Percentiles rank a stretch among this genome's conserved stretches.
Conservation (phyloP, 2,797 vertebrate species). For the Sus cebifrons region DNA sequence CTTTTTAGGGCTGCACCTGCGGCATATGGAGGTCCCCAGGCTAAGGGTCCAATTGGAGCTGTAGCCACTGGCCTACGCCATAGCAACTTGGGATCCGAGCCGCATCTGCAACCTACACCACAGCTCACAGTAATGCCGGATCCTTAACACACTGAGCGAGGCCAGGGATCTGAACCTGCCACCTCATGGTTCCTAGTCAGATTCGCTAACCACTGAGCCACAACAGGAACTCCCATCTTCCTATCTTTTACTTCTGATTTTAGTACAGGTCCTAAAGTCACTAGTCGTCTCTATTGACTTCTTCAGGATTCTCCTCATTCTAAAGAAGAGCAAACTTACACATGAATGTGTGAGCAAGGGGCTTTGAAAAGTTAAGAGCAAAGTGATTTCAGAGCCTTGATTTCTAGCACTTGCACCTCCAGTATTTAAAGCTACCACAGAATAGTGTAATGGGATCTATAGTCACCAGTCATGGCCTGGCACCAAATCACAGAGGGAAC, state of each 20-base stretch:
- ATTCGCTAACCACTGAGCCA: too few relatives aligned
- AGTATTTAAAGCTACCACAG: neutral
- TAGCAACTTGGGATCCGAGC: too few relatives aligned
- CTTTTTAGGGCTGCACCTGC: too few relatives aligned
- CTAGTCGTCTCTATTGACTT: neutral
- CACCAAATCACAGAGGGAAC: neutral
- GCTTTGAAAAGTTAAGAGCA: neutral
- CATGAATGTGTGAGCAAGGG: neutral
- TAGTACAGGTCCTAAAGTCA: neutral
- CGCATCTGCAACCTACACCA: too few relatives aligned
- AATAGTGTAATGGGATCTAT: neutral
- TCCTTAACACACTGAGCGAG: too few relatives aligned
- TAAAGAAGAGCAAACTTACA: neutral
- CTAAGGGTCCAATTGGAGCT: too few relatives aligned
- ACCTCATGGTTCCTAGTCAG: too few relatives aligned
- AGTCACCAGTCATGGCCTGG: neutral
- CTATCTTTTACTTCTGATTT: constrained; percentile 56
- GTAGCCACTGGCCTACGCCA: too few relatives aligned
- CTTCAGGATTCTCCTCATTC: neutral
- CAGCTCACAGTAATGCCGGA: too few relatives aligned
- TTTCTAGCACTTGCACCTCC: neutral
- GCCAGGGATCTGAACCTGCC: too few relatives aligned
- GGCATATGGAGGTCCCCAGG: too few relatives aligned
- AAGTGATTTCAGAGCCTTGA: constrained; percentile 31
- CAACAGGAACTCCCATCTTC: neutral